Base-by-base conservation (phyloP, 92 coral and sea anemone genomes). In the Plumapathes pennacea region DNA sequence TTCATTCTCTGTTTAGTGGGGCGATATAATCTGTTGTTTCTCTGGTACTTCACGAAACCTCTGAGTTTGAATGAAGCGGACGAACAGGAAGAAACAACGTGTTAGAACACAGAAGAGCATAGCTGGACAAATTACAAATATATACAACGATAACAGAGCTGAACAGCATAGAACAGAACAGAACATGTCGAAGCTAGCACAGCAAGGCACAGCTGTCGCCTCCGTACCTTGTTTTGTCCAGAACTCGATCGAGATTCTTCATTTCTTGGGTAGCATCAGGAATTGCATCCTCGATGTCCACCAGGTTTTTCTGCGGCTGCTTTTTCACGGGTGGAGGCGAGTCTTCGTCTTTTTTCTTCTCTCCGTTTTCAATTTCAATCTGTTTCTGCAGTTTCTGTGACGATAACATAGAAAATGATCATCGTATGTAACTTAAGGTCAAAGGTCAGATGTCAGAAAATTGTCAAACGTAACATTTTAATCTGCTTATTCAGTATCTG, bases 31-130 rank as follows among this genome's bases (percentile, higher is more conserved):
- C 72, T 89, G 4, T 69, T 80, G 38, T 92, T 89, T 42, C 97
- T 80, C 37, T 86, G 69, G 65, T 91, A 91, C 49, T 89, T 84
- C 14, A 91, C 97, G 51, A 91, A 91, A 5, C 97, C 97, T 55
- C 97, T 91, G 77, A 13, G 31, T 28, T 27, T 30, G 19, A 5
- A 74, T 15, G 17, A 21, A 50, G 17, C 9, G 18, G 25, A 10
- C 7, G 9, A 11, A 37, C 30, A 13, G 15, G 21, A 10, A 52
- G 39, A 25, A 15, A 39, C 31, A 14, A 32, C 5, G 10, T 4
- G 20, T 28, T 13, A 32, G 24, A 14, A n/a, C n/a, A n/a, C n/a
- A n/a, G n/a, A n/a, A n/a, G 19, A 8, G 10, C 37, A 22, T 52
- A 18, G 10, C 21, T 18, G 40, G 8, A 8, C n/a, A n/a, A 8